Evolutionary conservation across 2,797 vertebrate species (phyloP), one percentile per base, ranked within the genome.

Genomic region (Chiroxiphia lanceolata): DNA sequence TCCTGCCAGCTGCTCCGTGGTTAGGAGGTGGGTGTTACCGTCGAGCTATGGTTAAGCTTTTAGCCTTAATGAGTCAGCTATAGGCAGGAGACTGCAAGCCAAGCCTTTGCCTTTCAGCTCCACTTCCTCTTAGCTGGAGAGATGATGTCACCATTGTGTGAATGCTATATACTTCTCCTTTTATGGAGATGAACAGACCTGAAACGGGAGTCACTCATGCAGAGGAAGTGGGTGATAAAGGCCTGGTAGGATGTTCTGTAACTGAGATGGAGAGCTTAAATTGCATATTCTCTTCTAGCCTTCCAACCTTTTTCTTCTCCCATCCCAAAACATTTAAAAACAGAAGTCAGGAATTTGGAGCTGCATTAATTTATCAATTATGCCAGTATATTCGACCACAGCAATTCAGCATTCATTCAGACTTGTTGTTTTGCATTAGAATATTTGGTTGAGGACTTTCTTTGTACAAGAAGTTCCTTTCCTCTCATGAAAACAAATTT

Each of bases 181-280:
- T 98, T 98, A 98, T 98, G 98, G 98, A 95, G 93, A 97, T 97
- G 97, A 98, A 92, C 94, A 64, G 45, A 76, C 94, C 96, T n/a
- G 82, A 88, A 95, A 85, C 16, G 45, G 38, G 82, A 95, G 93
- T 89, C 96, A 75, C 92, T 96, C 94, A 96, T 70, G 82, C 85
- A 95, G 96, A 98, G 98, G 98, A 98, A 98, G 96, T 97, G 96
- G 94, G 94, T 72, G 65, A 96, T 94, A 91, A 95, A 93, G 95
- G 76, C 94, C 91, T 88, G 57, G 36, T 94, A 61, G 81, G 94
- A 65, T 64, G 75, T 94, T 89, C 87, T 80, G 72, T 90, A 85
- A 90, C 92, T 72, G 82, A 93, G 67, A 87, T 70, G 57, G 50
- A 42, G 29, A 70, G 76, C 57, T 90, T 80, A 71, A 92, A 71